These are phyloP conservation scores for Netelia inedita DNA, from an alignment of 2,888 invertebrate genomes.

Conservation along the genomic window DNA sequence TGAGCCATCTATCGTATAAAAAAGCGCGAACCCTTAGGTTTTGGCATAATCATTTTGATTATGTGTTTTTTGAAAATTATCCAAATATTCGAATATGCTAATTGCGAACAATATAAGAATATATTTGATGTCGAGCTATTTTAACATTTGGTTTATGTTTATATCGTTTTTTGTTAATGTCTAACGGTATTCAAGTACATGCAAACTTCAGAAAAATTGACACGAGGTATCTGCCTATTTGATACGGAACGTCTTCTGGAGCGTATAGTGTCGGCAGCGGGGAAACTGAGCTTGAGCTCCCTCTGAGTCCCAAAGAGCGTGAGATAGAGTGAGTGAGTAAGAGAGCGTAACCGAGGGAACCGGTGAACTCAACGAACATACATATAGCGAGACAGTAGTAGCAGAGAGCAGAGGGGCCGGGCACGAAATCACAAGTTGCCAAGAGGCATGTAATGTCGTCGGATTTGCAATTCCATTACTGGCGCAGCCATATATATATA, in stretches of 20 bases:
- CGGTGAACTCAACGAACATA: background rate
- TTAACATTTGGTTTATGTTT: background rate
- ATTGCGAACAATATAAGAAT: too few species aligned
- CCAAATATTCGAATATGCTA: too few species aligned
- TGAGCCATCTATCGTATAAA: too few species aligned
- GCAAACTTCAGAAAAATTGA: background rate
- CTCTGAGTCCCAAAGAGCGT: constrained; percentile 41
- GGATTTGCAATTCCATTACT: constrained; percentile 84
- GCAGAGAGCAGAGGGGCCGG: constrained; percentile 68
- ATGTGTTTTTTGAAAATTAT: too few species aligned
- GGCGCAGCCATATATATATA: constrained; percentile 69
- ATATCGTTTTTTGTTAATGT: too few species aligned
- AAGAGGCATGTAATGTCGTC: constrained; percentile 83
- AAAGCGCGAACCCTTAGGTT: too few species aligned
- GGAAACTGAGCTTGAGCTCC: constrained; percentile 44
- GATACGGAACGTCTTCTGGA: background rate
- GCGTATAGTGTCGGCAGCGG: constrained; percentile 18
- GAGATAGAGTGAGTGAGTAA: constrained; percentile 49
- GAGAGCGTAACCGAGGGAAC: constrained; percentile 65
- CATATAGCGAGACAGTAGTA: constrained; percentile 37
- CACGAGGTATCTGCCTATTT: background rate
- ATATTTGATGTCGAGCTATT: background rate
- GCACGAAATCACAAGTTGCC: constrained; percentile 83
- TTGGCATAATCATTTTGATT: too few species aligned
- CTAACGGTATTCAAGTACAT: background rate